Percentiles rank a stretch among this genome's conserved stretches.
Conservation (phyloP, 2,113 vertebrate species). For the Petromus typicus region DNA sequence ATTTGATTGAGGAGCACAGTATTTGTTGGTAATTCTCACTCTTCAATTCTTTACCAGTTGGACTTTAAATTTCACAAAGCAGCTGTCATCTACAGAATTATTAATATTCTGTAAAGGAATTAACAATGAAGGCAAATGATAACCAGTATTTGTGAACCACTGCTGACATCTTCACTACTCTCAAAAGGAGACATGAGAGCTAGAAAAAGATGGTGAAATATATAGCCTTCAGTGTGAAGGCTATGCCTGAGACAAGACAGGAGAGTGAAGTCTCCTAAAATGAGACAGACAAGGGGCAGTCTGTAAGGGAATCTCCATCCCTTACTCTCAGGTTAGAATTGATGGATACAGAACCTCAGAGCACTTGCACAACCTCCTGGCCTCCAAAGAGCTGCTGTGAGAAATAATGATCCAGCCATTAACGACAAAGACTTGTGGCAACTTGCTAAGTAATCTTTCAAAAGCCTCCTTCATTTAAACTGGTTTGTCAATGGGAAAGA, state of each 20-base stretch:
- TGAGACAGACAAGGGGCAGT: background rate
- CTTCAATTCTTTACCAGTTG: conserved; percentile 36
- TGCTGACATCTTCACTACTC: conserved; percentile 50
- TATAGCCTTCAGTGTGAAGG: background rate
- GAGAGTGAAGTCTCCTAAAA: background rate
- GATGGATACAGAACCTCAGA: conserved; percentile 66
- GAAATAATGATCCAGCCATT: conserved; percentile 62
- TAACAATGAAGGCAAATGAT: conserved; percentile 47
- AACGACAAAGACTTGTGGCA: background rate
- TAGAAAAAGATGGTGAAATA: background rate
- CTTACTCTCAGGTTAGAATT: conserved; percentile 65
- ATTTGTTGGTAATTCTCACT: conserved; percentile 34
- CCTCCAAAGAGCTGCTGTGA: conserved; percentile 51
- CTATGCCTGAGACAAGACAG: background rate
- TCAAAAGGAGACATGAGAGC: background rate
- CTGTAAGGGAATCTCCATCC: conserved; percentile 14
- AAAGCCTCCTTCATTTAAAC: conserved; percentile 70
- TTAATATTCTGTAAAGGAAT: conserved; percentile 36
- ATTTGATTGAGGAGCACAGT: conserved; percentile 38
- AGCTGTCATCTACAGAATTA: background rate
- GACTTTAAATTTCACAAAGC: conserved; percentile 42
- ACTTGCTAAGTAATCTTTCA: conserved; percentile 73
- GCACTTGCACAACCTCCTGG: conserved; percentile 11
- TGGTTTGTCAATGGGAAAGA: conserved; percentile 70
- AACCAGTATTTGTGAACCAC: conserved; percentile 4